A percentile compares a stretch with the other conserved stretches of the same genome.
These are phyloP conservation scores for Cyprinodon tularosa DNA, from an alignment of 2,113 vertebrate species.

Conservation along the genomic window DNA sequence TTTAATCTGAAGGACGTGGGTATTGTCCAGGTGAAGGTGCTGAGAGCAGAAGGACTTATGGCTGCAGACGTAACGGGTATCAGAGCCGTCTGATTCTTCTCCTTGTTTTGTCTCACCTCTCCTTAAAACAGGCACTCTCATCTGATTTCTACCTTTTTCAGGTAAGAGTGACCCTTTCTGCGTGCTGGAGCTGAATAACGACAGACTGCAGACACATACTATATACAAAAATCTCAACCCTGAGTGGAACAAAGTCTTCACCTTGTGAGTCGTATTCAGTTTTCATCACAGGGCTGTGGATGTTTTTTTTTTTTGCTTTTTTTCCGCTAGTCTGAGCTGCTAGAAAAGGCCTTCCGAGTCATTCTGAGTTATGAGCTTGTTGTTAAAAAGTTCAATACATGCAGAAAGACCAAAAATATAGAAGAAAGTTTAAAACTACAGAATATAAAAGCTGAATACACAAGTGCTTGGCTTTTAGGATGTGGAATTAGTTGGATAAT, in stretches of 20 bases:
- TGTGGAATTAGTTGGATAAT: background rate
- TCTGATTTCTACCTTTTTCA: slow-evolving; percentile 54
- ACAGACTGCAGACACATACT: slow-evolving; percentile 92
- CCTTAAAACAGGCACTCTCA: background rate
- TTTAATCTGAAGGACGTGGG: slow-evolving; percentile 89
- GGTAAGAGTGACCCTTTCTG: slow-evolving; percentile 99
- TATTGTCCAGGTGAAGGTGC: slow-evolving; percentile 92
- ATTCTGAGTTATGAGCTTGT: background rate
- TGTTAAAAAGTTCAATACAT: background rate
- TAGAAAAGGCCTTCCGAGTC: background rate
- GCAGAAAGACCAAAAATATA: background rate
- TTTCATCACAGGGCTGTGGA: background rate
- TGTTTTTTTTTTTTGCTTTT: background rate
- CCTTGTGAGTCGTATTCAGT: slow-evolving; percentile 87
- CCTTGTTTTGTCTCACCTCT: background rate
- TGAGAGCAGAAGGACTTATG: slow-evolving; percentile 93
- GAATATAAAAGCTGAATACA: background rate
- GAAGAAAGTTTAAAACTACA: background rate
- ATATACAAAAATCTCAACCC: slow-evolving; percentile 96
- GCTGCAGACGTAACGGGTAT: slow-evolving; percentile 94
- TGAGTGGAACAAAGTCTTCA: slow-evolving; percentile 96
- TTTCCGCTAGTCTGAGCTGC: background rate
- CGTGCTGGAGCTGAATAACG: slow-evolving; percentile 90
- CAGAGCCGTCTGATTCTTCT: background rate
- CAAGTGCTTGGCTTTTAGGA: background rate